Conservation (phyloP, 2,888 invertebrate species). For the Orchesellides sinensis region DNA sequence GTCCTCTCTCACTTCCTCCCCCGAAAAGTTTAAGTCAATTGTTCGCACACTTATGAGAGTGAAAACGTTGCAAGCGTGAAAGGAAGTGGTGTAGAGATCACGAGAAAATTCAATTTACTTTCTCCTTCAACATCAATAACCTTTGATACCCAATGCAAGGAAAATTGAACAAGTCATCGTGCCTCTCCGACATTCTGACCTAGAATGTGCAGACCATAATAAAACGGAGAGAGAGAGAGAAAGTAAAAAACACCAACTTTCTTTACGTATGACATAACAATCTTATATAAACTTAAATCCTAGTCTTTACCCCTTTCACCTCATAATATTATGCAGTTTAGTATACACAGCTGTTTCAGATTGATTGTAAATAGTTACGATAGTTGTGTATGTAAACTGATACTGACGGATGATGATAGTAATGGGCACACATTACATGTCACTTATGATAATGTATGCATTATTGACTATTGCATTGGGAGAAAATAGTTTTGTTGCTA, state of each 20-base stretch:
- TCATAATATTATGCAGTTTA: too few relatives aligned
- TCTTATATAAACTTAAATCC: too few relatives aligned
- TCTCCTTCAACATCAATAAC: slow-evolving; percentile 47
- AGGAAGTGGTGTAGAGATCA: slow-evolving; percentile 32
- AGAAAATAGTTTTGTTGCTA: too few relatives aligned
- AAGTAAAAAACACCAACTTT: too few relatives aligned
- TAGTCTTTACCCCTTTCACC: too few relatives aligned
- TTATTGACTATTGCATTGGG: too few relatives aligned
- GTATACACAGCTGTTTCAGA: not conserved
- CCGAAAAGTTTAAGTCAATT: slow-evolving; percentile 18
- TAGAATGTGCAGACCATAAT: slow-evolving; percentile 13
- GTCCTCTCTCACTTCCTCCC: not conserved
- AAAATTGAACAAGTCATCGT: slow-evolving; percentile 50
- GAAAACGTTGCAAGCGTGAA: slow-evolving; percentile 1
- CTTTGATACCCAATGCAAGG: slow-evolving; percentile 33
- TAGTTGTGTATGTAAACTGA: slow-evolving; percentile 38
- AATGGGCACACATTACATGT: slow-evolving; percentile 52
- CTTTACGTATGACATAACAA: too few relatives aligned
- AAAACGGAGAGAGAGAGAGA: not conserved
- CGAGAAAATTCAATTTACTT: slow-evolving; percentile 61
- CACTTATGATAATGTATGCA: slow-evolving; percentile 60
- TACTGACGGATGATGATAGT: slow-evolving; percentile 53
- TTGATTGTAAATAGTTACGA: too few relatives aligned
- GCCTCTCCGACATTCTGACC: slow-evolving; percentile 32
- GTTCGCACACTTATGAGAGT: slow-evolving; percentile 27